Evolutionary conservation across 1,140 invertebrate genomes (phyloP), one percentile per base, ranked within the genome.

Genomic region (Arion vulgaris): DNA sequence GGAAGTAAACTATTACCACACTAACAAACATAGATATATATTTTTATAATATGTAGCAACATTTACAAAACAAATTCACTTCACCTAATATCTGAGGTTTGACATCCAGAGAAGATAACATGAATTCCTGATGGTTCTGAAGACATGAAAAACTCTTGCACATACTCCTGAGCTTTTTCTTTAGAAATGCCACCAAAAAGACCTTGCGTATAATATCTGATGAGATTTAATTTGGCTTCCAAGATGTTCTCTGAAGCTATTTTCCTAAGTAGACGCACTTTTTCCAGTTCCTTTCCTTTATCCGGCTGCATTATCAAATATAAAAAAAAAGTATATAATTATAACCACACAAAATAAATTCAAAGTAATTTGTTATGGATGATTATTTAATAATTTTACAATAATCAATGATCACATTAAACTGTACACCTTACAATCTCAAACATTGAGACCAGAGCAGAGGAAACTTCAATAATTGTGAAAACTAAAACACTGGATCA

Each of bases 31-130:
- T 45, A n/a, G n/a, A n/a, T n/a, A n/a, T n/a, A n/a, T n/a, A n/a
- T n/a, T n/a, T n/a, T n/a, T n/a, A n/a, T n/a, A n/a, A n/a, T n/a
- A n/a, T n/a, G n/a, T n/a, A n/a, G n/a, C n/a, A 15, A 45, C 41
- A 45, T 7, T 7, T 45, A 45, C 41, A 45, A 45, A 45, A 45
- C 5, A 45, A 45, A 45, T 7, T 17, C 26, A n/a, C 84, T 78
- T 78, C 87, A 92, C 90, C 91, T 91, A 89, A 92, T 91, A 53
- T 89, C 89, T 51, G 87, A 85, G 66, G 90, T 91, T n/a, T 89
- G 86, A 77, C 91, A 88, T 73, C 85, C 83, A 68, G 85, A 79
- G 74, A 89, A 91, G 28, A 89, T 87, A 32, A 87, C 85, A 45
- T 90, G 87, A 75, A 89, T 87, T 82, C 89, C 87, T 15, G 87